Evolutionary conservation across 2,797 vertebrate species (phyloP), one percentile per base, ranked within the genome.

Genomic region (Mus minutoides): DNA sequence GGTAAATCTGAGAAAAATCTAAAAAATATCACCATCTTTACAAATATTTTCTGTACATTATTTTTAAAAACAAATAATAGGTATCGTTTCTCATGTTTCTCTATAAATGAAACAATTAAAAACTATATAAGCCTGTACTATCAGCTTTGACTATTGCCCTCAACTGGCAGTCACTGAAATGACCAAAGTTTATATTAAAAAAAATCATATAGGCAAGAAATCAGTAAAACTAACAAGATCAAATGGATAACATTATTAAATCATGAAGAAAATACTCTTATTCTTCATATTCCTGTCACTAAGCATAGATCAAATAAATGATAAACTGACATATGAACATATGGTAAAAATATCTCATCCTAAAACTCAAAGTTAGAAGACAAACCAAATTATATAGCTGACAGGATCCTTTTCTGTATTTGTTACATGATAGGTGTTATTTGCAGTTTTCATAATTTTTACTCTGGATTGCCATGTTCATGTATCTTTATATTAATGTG

Each of bases 331-430:
- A 90, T 37, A 77, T 37, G 87, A 92, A 71, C 40, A 93, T 49
- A 86, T 17, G 88, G 34, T 43, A 91, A 60, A 96, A 90, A 73
- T 67, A 26, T 16, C 49, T 76, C 37, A 90, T 29, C 46, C 19
- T 75, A 92, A 96, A 93, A 26, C 16, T 84, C 24, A 78, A 73
- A 19, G 26, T 69, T 90, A 37, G 84, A 75, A 90, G 94, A 76
- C 26, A 90, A 95, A 83, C 82, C 43, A 69, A 92, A 82, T 89
- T 84, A 94, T 94, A 91, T 52, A 62, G 5, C 58, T 87, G n/a
- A 92, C 52, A 2, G 82, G 29, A 34, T 76, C 12, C 54, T 93
- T 79, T 95, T 93, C 40, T 34, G 29, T 22, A 60, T 86, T 56
- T 93, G 46, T 77, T 82, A 86, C 34, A 79, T 10, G 13, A 80